Evolutionary conservation across 2,888 invertebrate species (phyloP).

Genomic region (Dichetophora obliterata): DNA sequence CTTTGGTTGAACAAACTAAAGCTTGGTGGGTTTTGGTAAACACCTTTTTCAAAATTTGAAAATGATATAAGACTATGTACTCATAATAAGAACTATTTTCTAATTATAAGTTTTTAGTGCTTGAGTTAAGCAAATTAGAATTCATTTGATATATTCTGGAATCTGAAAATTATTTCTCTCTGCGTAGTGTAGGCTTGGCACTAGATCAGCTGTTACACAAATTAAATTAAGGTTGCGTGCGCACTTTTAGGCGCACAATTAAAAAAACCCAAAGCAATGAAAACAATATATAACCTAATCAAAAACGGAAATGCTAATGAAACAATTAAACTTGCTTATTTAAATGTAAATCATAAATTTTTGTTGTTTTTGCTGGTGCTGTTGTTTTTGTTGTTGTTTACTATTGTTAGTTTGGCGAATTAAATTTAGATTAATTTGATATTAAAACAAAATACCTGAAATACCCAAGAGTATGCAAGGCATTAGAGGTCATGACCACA

Average conservation of each 20-base stretch:
- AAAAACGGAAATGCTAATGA: constrained; percentile 8
- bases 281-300: background rate
- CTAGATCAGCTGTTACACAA: background rate
- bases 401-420: constrained; percentile 4
- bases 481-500: no score
- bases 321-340: constrained; percentile 22
- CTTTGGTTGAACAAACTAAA: no score
- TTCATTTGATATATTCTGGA: no score
- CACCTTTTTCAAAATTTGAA: no score
- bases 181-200: no score
- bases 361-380: constrained; percentile 4
- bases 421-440: constrained; percentile 8
- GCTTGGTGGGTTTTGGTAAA: no score
- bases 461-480: background rate
- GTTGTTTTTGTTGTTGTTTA: constrained; percentile 17
- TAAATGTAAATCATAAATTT: constrained; percentile 36
- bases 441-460: constrained; percentile 11
- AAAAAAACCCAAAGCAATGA: background rate
- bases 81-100: no score
- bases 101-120: no score
- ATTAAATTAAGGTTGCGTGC: constrained; percentile 9
- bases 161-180: no score
- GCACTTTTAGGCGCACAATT: background rate
- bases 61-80: no score
- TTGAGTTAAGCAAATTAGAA: no score